phyloP scores from a whole-genome alignment of 2,888 invertebrate species.

The Drosophila colorata region DNA sequence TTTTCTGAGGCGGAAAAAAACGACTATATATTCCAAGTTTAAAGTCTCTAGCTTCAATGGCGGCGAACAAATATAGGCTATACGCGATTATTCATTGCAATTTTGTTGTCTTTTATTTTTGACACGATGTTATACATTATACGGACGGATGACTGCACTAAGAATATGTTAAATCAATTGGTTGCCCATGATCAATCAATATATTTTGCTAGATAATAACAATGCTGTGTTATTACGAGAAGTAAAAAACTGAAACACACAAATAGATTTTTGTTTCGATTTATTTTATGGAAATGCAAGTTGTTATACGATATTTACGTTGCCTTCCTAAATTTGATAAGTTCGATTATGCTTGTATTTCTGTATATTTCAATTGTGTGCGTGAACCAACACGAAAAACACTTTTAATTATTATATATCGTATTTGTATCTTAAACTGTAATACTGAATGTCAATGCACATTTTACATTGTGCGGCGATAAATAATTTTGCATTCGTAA shows the following conservation, averaged over 20 bases:
- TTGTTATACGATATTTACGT: slow-evolving; percentile 43
- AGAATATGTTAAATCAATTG: no score
- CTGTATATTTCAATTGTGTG: slow-evolving; percentile 37
- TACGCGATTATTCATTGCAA: no score
- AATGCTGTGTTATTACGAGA: background rate
- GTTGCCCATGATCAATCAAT: no score
- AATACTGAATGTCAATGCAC: slow-evolving; percentile 37
- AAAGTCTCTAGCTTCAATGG: no score
- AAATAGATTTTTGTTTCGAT: slow-evolving; percentile 35
- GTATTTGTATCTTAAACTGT: slow-evolving; percentile 6
- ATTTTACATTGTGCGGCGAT: slow-evolving; percentile 31
- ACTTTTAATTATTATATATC: slow-evolving; percentile 2
- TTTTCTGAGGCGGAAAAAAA: no score
- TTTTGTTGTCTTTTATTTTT: no score
- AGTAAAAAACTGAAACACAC: background rate
- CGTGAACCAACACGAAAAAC: slow-evolving; percentile 20
- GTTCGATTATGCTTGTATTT: slow-evolving; percentile 61
- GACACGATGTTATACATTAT: no score
- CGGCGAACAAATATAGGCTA: no score
- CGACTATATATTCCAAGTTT: no score
- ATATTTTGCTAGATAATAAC: no score
- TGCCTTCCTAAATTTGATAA: slow-evolving; percentile 56
- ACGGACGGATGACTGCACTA: no score
- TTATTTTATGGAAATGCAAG: slow-evolving; percentile 59
- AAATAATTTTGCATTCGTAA: slow-evolving; percentile 22